Conservation (phyloP, 2,113 vertebrate genomes). For the Carlito syrichta region DNA sequence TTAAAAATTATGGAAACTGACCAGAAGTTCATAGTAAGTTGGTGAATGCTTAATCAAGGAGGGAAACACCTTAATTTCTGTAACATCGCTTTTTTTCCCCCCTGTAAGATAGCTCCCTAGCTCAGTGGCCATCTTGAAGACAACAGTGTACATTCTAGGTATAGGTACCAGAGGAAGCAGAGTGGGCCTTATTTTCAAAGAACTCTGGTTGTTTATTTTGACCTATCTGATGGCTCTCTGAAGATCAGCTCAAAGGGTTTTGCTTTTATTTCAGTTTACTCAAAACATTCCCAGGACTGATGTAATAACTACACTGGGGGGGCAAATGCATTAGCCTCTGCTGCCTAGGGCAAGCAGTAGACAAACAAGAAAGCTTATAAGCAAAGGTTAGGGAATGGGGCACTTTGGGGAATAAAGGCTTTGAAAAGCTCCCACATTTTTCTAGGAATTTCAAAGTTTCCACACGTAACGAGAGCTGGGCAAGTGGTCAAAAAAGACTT, state of each 20-base stretch:
- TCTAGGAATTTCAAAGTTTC: not conserved
- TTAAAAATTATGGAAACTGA: not conserved
- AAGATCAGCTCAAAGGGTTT: not conserved
- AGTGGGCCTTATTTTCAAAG: not conserved
- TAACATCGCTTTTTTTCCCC: not conserved
- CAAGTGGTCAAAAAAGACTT: not conserved
- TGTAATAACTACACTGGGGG: not conserved
- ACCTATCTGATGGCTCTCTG: not conserved
- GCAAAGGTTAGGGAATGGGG: not conserved
- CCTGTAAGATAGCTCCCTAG: too few species aligned
- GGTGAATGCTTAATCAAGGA: not conserved
- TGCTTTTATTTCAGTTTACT: slow-evolving; percentile 20
- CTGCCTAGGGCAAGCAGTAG: not conserved
- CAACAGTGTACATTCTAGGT: not conserved
- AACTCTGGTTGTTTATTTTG: not conserved
- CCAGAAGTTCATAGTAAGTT: slow-evolving; percentile 3
- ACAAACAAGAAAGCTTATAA: not conserved
- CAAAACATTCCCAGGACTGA: not conserved
- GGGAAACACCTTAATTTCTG: not conserved
- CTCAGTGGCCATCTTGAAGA: not conserved
- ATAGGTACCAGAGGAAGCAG: not conserved
- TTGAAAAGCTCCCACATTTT: not conserved
- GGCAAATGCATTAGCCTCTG: not conserved
- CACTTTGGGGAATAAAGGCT: not conserved
- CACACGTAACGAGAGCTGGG: not conserved